Base-by-base conservation (phyloP, 2,888 invertebrate genomes). In the Morpho achilles region DNA sequence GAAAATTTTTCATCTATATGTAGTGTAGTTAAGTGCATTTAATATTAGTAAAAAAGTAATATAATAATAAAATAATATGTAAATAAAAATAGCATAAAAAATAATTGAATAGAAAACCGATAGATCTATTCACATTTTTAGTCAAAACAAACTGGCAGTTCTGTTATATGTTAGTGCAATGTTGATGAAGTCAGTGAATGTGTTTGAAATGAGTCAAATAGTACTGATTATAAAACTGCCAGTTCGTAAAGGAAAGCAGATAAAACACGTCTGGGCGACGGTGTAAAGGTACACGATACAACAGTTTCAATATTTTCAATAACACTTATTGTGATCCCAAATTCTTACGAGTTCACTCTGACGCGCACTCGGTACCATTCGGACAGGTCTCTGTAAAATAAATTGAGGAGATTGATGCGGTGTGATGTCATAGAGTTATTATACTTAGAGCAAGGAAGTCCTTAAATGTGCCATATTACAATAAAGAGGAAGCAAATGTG, bases 331-430 rank as follows among this genome's bases (percentile, higher is more conserved):
- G 80, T 85, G 77, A 84, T 84, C 86, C 78, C 79, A 86, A 79
- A 80, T 88, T 91, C 95, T 95, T 95, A 96, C 95, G 95, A 94
- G 92, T 94, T 95, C 88, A 95, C 93, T 93, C 95, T 94, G 92
- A 95, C 94, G 93, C 94, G 95, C 92, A 95, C 94, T 93, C 94
- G 93, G 94, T 94, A 96, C 93, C 94, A 94, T 91, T 95, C 94
- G 89, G 93, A 93, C 91, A 95, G 93, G 90, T 91, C 91, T 92
- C 92, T 91, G 91, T 78, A 91, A 91, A 88, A 91, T 81, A 91
- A 90, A 91, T 82, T 82, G 74, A 84, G 82, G 75, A 79, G 73
- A 78, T 84, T 86, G 85, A 84, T 72, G 80, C 76, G 76, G 59
- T 81, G 83, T 82, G 72, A 80, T 80, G 83, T 79, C 32, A 32